Base-by-base conservation (phyloP, 2,797 vertebrate species). In the Macrochelys suwanniensis region DNA sequence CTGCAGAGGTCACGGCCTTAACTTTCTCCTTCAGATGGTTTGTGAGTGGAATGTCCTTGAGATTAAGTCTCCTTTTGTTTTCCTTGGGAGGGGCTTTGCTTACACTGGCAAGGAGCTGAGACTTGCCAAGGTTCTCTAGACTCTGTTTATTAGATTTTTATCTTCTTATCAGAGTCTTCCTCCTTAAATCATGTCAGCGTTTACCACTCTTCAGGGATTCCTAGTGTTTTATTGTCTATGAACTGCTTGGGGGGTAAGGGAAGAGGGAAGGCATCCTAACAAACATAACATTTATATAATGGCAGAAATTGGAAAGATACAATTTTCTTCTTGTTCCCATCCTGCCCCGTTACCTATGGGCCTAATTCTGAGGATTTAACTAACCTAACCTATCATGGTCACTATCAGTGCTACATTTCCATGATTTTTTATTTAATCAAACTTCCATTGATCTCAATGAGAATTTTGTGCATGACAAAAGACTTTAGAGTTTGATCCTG, bases 71-170 rank as follows among this genome's bases (percentile, higher is more conserved):
- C 95, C 97, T 97, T 98, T 98, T 98, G 98, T 98, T 98, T 98
- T 98, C 97, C 94, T 98, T 98, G 98, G 98, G 98, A 98, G 97
- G 96, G 97, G 97, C 95, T 98, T 97, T 98, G 98, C 98, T 98
- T 98, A 98, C 97, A 96, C 98, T 98, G 98, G 98, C 98, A 97
- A 97, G 97, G 94, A 96, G 95, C 95, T 94, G 97, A 98, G 98
- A 97, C 97, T 94, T 98, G 96, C 98, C 97, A 98, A 98, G 98
- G 97, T 98, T 98, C 98, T 98, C 98, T 95, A 98, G 98, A 98
- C 98, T 98, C 98, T 98, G 98, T 98, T 98, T 99, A 98, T 98
- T 98, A 98, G 98, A 98, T 98, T 98, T 98, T 98, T 98, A 98
- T 98, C 98, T 98, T 98, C 98, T 98, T 98, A 98, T 98, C 98